Percentiles rank a stretch among this genome's conserved stretches.
These are phyloP conservation scores for Drosophila obscura DNA, from an alignment of 1,140 invertebrate species.

Conservation along the genomic window DNA sequence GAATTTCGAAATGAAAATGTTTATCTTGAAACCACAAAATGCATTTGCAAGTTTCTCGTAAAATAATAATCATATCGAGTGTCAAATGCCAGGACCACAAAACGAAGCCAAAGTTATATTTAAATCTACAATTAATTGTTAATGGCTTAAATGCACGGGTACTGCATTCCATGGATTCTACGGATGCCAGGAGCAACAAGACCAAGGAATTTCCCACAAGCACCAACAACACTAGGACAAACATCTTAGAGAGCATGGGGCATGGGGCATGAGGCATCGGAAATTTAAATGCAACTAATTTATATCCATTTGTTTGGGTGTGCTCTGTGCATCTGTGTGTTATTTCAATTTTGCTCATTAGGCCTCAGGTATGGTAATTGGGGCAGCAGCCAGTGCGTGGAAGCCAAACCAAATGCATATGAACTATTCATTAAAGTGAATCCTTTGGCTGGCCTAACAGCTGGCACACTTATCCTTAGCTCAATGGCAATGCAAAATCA, in stretches of 20 bases:
- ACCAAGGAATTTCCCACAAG: conserved; percentile 21
- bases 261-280: background rate
- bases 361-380: conserved; percentile 36
- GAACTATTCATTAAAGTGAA: conserved; percentile 22
- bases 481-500: conserved; percentile 12
- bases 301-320: conserved; percentile 17
- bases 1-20: conserved; percentile 9
- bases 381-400: conserved; percentile 8
- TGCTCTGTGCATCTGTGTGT: conserved; percentile 14
- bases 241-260: background rate
- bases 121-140: conserved; percentile 36
- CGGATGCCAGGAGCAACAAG: conserved; percentile 7
- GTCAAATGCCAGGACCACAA: conserved; percentile 11
- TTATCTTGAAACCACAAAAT: background rate
- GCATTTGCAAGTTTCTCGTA: background rate
- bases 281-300: conserved; percentile 34
- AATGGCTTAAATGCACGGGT: conserved; percentile 20
- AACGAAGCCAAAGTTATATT: background rate
- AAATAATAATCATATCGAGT: conserved; percentile 17
- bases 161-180: too few relatives aligned
- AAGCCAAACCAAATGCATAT: conserved; percentile 13
- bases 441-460: background rate
- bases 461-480: conserved; percentile 16
- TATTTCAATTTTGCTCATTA: conserved; percentile 56
- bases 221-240: conserved; percentile 6